phyloP scores from a whole-genome alignment of 2,888 invertebrate species.

The Melanargia galathea region DNA sequence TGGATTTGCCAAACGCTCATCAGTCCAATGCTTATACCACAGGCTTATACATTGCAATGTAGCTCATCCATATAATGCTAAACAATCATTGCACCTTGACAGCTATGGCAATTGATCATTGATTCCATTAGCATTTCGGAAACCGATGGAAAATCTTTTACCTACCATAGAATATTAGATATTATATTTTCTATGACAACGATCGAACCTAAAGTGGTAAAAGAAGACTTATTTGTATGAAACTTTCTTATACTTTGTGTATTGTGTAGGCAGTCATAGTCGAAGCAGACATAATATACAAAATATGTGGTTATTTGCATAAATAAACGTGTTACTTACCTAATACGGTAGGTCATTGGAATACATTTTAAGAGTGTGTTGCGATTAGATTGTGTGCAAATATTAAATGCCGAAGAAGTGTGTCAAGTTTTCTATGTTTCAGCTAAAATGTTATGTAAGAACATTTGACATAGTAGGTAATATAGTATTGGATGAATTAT shows the following conservation, averaged over 20 bases:
- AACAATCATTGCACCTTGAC: too few species aligned
- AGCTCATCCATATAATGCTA: too few species aligned
- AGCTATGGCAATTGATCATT: too few species aligned
- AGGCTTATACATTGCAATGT: too few species aligned
- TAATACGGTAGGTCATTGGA: conserved; percentile 4
- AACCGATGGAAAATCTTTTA: too few species aligned
- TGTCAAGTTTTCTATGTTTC: conserved; percentile 5
- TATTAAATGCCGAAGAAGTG: background rate
- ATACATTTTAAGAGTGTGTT: conserved; percentile 5
- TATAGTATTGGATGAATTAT: background rate
- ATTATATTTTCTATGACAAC: too few species aligned
- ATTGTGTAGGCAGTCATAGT: background rate
- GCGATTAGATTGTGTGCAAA: background rate
- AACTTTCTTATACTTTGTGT: background rate
- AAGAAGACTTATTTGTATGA: too few species aligned
- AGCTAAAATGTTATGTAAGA: background rate
- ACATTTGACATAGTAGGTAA: background rate
- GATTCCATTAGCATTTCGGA: too few species aligned
- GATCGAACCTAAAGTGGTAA: too few species aligned
- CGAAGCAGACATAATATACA: background rate
- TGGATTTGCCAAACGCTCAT: too few species aligned
- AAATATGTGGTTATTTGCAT: background rate
- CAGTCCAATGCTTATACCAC: too few species aligned
- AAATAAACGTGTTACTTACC: conserved; percentile 8
- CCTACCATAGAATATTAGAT: too few species aligned